Conservation (phyloP, 2,113 vertebrate species). For the Ptychochromis oligacanthus region DNA sequence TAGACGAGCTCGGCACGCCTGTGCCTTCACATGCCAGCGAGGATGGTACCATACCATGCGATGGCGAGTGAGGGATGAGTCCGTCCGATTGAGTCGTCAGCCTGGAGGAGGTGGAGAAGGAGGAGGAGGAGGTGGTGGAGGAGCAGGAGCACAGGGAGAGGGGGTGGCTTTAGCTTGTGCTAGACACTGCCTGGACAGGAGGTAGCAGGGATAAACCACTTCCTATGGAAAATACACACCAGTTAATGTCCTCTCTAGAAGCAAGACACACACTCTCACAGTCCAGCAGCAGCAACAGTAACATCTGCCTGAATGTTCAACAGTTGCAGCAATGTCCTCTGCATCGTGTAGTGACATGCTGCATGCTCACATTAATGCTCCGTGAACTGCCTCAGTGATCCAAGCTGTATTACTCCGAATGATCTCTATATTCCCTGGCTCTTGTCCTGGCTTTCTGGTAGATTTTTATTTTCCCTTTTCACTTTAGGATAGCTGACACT, state of each 20-base stretch:
- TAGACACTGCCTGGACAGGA: constrained; percentile 79
- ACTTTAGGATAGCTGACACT: constrained; percentile 76
- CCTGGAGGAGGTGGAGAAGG: constrained; percentile 70
- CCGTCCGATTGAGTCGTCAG: constrained; percentile 59
- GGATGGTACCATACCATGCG: constrained; percentile 76
- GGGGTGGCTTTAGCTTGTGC: constrained; percentile 72
- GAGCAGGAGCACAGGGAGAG: constrained; percentile 69
- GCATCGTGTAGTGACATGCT: constrained; percentile 57
- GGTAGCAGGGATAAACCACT: constrained; percentile 78
- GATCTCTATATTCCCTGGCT: constrained; percentile 66
- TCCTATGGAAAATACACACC: constrained; percentile 65
- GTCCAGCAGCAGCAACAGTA: constrained; percentile 57
- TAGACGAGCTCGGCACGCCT: constrained; percentile 79
- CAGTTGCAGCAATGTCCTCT: constrained; percentile 69
- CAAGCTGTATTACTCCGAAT: constrained; percentile 49
- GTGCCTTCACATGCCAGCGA: constrained; percentile 70
- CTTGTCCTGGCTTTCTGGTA: constrained; percentile 73
- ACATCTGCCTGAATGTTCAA: constrained; percentile 73
- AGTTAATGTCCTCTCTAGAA: constrained; percentile 59
- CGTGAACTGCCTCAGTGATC: constrained; percentile 68
- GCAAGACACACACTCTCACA: constrained; percentile 59
- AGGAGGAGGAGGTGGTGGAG: constrained; percentile 53
- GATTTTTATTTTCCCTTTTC: constrained; percentile 42
- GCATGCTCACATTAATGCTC: constrained; percentile 66
- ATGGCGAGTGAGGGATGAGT: constrained; percentile 76